Conservation (phyloP, 2,113 vertebrate genomes). For the Nesoenas mayeri region DNA sequence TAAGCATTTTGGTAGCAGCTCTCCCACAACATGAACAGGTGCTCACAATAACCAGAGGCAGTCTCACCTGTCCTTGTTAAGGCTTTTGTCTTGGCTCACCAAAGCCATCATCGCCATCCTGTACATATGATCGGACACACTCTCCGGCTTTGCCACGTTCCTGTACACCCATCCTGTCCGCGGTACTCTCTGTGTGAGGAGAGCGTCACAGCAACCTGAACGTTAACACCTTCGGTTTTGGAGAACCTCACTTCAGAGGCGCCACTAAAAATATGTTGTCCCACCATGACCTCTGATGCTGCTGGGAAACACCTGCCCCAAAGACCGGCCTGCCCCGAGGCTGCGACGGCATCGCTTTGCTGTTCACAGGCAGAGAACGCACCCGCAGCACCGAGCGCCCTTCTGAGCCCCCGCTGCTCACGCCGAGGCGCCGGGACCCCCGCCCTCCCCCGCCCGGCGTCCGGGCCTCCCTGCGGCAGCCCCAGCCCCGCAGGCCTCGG, state of each 20-base stretch:
- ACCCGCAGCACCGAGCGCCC: neutral
- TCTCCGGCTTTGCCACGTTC: conserved; percentile 87
- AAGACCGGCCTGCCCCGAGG: accelerated
- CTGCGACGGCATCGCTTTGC: accelerated
- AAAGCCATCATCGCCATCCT: conserved; percentile 97
- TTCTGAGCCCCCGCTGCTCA: neutral
- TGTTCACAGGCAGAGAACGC: accelerated
- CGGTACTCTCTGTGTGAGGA: conserved; percentile 79
- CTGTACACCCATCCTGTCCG: conserved; percentile 96
- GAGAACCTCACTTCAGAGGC: too few relatives aligned
- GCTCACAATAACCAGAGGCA: accelerated
- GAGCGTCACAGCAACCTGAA: accelerated
- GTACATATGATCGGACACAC: conserved; percentile 98
- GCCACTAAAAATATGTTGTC: accelerated
- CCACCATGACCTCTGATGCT: accelerated
- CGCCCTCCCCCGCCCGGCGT: neutral
- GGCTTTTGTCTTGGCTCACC: conserved; percentile 83
- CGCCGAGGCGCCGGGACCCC: neutral
- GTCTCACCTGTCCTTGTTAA: conserved; percentile 89
- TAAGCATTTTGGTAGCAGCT: neutral
- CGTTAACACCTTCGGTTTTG: neutral
- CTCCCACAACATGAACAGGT: accelerated
- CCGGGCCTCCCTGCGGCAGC: neutral
- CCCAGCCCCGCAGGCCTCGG: neutral
- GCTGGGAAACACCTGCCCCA: neutral